Evolutionary conservation across 2,113 vertebrate species (phyloP), one percentile per base, ranked within the genome.

Genomic region (Corythaeola cristata): DNA sequence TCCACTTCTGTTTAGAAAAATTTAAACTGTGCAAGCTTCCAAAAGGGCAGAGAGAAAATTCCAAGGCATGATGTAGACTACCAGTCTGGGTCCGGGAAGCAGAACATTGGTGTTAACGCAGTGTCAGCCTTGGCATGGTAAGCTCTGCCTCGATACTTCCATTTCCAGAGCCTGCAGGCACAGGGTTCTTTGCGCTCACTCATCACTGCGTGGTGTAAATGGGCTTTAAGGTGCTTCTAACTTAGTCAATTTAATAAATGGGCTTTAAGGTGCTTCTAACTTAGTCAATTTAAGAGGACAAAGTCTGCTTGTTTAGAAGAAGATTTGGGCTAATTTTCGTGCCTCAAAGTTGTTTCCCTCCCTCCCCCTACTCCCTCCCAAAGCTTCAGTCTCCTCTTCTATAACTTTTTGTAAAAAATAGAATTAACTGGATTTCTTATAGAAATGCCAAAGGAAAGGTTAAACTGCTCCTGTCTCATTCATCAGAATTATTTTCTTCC

Each of bases 401-500:
- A 32, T 2, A 90, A 33, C 28, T 66, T 86, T 27, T 41, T 69
- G 37, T 35, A 52, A 64, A 85, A 93, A 89, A 83, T 32, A 71
- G 77, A 79, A 13, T 47, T 84, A 5, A 87, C 44, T 21, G 50
- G 16, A 74, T 90, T 89, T 92, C 47, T 39, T 53, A 85, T 5
- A 89, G 84, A 95, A 96, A 90, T 74, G 62, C 75, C 90, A 90
- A 68, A 87, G 53, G 53, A 93, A 90, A 94, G 88, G 90, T 97
- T 88, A 91, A 89, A 50, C 58, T 58, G 58, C 15, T 93, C 72
- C 68, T 17, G 26, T 85, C 92, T 84, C 80, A 17, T 95, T 93
- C 58, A 49, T 91, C 96, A 85, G 71, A 78, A 93, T 94, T 69
- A 86, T 59, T 78, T 93, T 93, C 32, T 78, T 87, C 47, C 24